Percentiles rank a stretch among this genome's conserved stretches.
Evolutionary conservation across 2,797 vertebrate genomes (phyloP).

Genomic region (Helostoma temminkii): DNA sequence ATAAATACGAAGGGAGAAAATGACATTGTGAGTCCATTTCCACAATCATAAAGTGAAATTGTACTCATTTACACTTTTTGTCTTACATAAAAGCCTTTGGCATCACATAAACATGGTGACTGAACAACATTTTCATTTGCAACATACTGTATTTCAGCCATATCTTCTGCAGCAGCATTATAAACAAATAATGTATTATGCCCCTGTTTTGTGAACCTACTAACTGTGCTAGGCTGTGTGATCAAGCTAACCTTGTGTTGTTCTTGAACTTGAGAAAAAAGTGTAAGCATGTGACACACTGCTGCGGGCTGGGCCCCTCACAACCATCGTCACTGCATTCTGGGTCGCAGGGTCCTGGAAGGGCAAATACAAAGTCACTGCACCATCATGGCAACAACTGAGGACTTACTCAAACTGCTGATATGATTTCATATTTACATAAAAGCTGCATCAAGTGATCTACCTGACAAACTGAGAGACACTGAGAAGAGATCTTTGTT

Average conservation of each 20-base stretch:
- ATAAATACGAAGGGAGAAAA: conserved; percentile 1
- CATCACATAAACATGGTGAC: neutral
- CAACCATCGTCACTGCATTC: conserved; percentile 95
- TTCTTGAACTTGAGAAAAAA: conserved; percentile 97
- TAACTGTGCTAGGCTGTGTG: conserved; percentile 7
- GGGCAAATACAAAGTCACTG: conserved; percentile 50
- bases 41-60: neutral
- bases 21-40: neutral
- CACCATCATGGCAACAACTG: conserved; percentile 19
- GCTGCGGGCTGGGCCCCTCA: conserved; percentile 92
- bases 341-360: conserved; percentile 91
- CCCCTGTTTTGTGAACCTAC: neutral
- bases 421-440: neutral
- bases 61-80: neutral
- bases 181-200: neutral
- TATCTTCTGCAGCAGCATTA: neutral
- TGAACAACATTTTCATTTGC: neutral
- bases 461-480: neutral
- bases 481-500: too few relatives aligned
- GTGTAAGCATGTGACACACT: conserved; percentile 92
- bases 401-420: conserved; percentile 9
- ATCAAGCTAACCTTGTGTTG: conserved; percentile 88
- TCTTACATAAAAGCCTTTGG: neutral
- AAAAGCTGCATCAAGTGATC: neutral
- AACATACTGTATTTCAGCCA: neutral